Evolutionary conservation across 2,888 invertebrate genomes (phyloP).

Genomic region (Smittia sp.): DNA sequence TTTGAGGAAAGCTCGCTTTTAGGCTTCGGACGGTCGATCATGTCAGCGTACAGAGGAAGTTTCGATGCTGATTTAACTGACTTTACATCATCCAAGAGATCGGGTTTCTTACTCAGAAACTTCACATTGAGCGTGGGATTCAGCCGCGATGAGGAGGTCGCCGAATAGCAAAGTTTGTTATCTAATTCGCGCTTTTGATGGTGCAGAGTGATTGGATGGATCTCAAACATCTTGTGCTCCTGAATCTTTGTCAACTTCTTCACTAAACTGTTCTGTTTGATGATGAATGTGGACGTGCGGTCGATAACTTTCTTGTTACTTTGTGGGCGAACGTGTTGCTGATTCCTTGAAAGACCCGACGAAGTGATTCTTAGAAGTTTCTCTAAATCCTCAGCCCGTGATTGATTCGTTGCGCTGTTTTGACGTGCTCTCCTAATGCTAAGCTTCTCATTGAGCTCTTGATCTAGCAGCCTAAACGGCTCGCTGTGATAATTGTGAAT

Average conservation of each 20-base stretch:
- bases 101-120: conserved; percentile 29
- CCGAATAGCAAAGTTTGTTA: conserved; percentile 16
- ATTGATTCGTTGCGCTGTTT: conserved; percentile 2
- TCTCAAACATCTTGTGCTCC: conserved; percentile 5
- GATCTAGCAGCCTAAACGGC: conserved; percentile 29
- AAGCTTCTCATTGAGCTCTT: conserved; percentile 31
- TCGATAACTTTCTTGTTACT: conserved; percentile 14
- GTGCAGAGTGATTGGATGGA: not conserved
- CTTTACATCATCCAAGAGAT: not conserved
- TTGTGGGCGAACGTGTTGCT: not conserved
- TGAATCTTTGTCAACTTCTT: conserved; percentile 27
- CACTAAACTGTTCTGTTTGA: conserved; percentile 15
- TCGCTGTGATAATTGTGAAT: not conserved
- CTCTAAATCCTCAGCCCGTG: conserved; percentile 24
- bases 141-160: conserved; percentile 6
- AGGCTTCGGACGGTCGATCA: not conserved
- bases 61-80: conserved; percentile 36
- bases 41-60: conserved; percentile 24
- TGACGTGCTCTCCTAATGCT: conserved; percentile 24
- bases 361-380: conserved; percentile 31
- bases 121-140: conserved; percentile 24
- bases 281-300: conserved; percentile 8
- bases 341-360: conserved; percentile 25
- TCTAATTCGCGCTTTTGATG: conserved; percentile 7
- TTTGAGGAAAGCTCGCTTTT: conserved; percentile 16